Base-by-base conservation (phyloP, 1,140 invertebrate species). In the Euglossa dilemma region DNA sequence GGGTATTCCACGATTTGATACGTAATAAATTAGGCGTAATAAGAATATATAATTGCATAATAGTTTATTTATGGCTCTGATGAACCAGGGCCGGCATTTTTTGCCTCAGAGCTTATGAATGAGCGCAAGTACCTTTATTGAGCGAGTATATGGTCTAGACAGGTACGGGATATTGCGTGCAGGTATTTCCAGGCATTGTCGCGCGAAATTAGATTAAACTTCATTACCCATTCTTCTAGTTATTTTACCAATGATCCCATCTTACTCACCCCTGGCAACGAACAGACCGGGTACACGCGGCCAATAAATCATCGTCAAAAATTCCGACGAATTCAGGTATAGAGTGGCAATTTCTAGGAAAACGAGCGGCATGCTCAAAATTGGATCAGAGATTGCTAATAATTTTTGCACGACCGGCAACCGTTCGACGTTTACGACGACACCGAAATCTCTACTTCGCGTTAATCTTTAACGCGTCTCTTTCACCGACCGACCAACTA, bases 371-470 rank as follows among this genome's bases (percentile, higher is more conserved):
- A 23, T 18, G 78, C 52, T 61, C 67, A 66, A 77, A 78, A 85
- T 85, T 85, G 80, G 67, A 78, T 69, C 84, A 83, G 84, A 85
- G 84, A 85, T 85, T 85, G 84, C 73, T 85, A 85, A 83, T 85
- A 73, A 85, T 85, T 85, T 74, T 85, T 85, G 73, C 84, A 85
- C 43, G n/a, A 77, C 74, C 20, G 47, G 47, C n/a, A 28, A 54
- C 28, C n/a, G 73, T 81, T 85, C 84, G 79, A 82, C 80, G 84
- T 82, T 85, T 82, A 85, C 84, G 84, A 85, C 84, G 84, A 84
- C 77, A 80, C 66, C 70, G 63, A 69, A 67, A 70, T 61, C 73
- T 50, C 59, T 54, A 36, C 70, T 67, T 67, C 52, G 45, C 14
- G 61, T 84, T 67, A 83, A 77, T 79, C 52, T 83, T 85, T 85